Evolutionary conservation across 2,797 vertebrate genomes (phyloP), one percentile per base, ranked within the genome.

Genomic region (Fundulus diaphanus): DNA sequence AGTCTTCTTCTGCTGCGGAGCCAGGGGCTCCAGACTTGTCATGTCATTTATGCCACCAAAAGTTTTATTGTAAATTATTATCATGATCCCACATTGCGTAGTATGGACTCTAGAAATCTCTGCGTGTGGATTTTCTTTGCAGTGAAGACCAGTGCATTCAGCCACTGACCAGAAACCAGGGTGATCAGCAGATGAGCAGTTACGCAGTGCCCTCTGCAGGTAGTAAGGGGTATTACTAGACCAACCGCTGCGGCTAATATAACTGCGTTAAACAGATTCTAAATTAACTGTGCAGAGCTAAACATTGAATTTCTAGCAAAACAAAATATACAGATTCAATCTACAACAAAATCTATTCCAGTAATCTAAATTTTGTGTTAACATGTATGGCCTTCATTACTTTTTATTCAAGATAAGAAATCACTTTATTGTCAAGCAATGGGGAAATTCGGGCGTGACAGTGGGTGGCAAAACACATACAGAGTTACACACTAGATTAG

Each of bases 131-230:
- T 35, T 27, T 22, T 18, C 59, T 35, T 63, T 12, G 33, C 9
- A 63, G 59, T 22, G 33, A 35, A 63, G 8, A 24, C 0, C 3
- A 18, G 5, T 73, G 68, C 16, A 52, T 67, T 2, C 44, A 67
- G 7, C 46, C 52, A 24, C 40, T 37, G 59, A 40, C 15, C 12
- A 1, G 5, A 71, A 29, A 7, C 31, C 15, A 63, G 20, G 18
- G 7, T 49, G 56, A 74, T 33, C 37, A 73, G 18, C 33, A 49
- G 59, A 42, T 70, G 29, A 59, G 68, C 76, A 78, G 79, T 46
- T 37, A 71, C 83, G 84, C 79, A 90, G 81, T 75, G 90, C 82
- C 78, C 86, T 78, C 93, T 90, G 63, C 70, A 87, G 92, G 48
- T 72, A 0, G 0, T 0, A 37, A 5, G 2, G 9, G 37, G 9